These are phyloP conservation scores for Mellivora capensis DNA, from an alignment of 2,113 vertebrate genomes.

Conservation along the genomic window DNA sequence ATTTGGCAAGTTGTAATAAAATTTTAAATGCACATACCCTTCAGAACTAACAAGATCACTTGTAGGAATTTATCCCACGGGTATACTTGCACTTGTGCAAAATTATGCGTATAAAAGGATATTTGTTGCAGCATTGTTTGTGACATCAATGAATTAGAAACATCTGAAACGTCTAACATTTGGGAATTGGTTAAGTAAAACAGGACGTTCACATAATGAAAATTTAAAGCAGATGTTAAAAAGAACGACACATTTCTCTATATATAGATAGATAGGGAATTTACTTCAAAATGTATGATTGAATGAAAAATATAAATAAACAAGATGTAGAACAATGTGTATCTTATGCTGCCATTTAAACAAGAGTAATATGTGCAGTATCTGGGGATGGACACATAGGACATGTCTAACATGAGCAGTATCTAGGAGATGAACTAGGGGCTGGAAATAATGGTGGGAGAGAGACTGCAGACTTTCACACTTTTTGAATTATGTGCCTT, in stretches of 20 bases:
- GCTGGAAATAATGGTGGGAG: neutral
- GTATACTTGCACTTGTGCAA: neutral
- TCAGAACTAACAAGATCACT: neutral
- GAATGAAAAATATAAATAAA: neutral
- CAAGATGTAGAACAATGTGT: neutral
- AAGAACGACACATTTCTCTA: neutral
- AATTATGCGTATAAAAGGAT: neutral
- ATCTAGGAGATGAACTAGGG: neutral
- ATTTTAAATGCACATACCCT: neutral
- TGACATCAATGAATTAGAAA: constrained; percentile 3
- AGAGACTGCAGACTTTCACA: neutral
- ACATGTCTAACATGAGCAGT: neutral
- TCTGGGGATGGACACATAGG: neutral
- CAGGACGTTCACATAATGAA: neutral
- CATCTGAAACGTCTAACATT: neutral
- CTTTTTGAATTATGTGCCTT: constrained; percentile 1
- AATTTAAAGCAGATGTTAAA: neutral
- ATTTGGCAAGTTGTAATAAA: neutral
- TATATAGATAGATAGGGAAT: neutral
- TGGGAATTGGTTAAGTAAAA: constrained; percentile 18
- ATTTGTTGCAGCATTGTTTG: neutral
- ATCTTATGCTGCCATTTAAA: neutral
- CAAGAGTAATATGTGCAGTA: neutral
- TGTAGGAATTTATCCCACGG: neutral
- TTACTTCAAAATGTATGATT: constrained; percentile 3